Conservation (phyloP, 2,888 invertebrate genomes). For the Dione vanillae region DNA sequence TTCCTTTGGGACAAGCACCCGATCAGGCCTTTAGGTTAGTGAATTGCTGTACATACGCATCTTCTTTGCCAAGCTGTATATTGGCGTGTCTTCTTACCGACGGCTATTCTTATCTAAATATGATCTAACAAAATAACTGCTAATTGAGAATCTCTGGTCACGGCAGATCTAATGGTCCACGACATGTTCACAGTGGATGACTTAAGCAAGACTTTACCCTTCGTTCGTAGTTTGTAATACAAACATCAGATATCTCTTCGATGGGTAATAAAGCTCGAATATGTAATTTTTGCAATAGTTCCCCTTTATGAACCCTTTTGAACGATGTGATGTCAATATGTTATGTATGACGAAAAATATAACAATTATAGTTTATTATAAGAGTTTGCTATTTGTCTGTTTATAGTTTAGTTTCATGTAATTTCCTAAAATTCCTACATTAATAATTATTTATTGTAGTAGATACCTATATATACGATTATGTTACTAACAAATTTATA, state of each 20-base stretch:
- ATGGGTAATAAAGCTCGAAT: slow-evolving; percentile 38
- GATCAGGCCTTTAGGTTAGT: slow-evolving; percentile 95
- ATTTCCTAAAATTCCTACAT: background rate
- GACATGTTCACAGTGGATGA: slow-evolving; percentile 77
- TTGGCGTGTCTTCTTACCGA: slow-evolving; percentile 61
- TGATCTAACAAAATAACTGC: slow-evolving; percentile 32
- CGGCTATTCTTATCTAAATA: slow-evolving; percentile 44
- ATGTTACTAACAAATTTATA: background rate
- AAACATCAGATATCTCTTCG: slow-evolving; percentile 66
- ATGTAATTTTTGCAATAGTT: background rate
- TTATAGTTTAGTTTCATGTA: too few species aligned
- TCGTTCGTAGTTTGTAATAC: slow-evolving; percentile 79
- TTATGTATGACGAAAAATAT: slow-evolving; percentile 1
- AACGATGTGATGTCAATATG: slow-evolving; percentile 1
- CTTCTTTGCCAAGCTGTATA: slow-evolving; percentile 67
- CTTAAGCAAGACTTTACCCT: slow-evolving; percentile 79
- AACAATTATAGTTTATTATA: slow-evolving; percentile 1
- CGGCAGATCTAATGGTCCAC: slow-evolving; percentile 81
- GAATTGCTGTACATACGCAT: slow-evolving; percentile 71
- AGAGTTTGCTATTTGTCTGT: background rate
- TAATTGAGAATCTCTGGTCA: slow-evolving; percentile 56
- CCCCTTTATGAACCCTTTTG: slow-evolving; percentile 15
- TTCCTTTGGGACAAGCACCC: slow-evolving; percentile 97
- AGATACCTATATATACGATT: background rate
- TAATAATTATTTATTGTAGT: background rate